phyloP scores from a whole-genome alignment of 2,888 invertebrate genomes.

The Gortyna flavago region DNA sequence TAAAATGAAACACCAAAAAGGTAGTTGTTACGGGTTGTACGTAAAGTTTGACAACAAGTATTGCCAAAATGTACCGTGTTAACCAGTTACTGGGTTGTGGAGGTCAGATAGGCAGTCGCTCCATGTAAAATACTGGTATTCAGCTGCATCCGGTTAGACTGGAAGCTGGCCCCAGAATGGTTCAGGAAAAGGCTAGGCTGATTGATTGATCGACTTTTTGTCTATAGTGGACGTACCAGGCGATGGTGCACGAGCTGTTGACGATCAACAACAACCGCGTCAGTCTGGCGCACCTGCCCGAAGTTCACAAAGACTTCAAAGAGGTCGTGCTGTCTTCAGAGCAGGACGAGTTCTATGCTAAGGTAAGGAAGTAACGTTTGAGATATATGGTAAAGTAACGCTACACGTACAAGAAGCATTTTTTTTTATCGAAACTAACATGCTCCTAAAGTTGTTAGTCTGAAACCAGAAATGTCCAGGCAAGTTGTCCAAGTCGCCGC shows the following conservation, averaged over 20 bases:
- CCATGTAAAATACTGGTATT: not conserved
- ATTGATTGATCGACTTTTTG: not conserved
- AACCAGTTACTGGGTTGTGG: not conserved
- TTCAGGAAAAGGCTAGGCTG: not conserved
- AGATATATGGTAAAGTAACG: too few relatives aligned
- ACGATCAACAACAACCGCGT: conserved; percentile 98
- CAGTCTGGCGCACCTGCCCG: conserved; percentile 95
- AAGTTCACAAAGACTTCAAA: conserved; percentile 95
- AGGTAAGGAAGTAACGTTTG: conserved; percentile 85
- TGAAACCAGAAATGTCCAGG: too few relatives aligned
- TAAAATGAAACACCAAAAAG: too few relatives aligned
- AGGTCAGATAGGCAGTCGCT: not conserved
- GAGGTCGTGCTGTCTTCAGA: conserved; percentile 98
- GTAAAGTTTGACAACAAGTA: not conserved
- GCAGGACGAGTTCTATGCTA: conserved; percentile 99
- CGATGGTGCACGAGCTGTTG: conserved; percentile 99
- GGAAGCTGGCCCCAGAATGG: not conserved
- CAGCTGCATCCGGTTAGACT: not conserved
- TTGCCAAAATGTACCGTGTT: not conserved
- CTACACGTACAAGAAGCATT: too few relatives aligned
- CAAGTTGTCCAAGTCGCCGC: too few relatives aligned
- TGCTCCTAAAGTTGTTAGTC: too few relatives aligned
- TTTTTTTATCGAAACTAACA: too few relatives aligned
- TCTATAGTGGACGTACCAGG: conserved; percentile 98
- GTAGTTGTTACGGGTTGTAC: too few relatives aligned